phyloP scores from a whole-genome alignment of 1,140 invertebrate species.

The Drosophila lini region DNA sequence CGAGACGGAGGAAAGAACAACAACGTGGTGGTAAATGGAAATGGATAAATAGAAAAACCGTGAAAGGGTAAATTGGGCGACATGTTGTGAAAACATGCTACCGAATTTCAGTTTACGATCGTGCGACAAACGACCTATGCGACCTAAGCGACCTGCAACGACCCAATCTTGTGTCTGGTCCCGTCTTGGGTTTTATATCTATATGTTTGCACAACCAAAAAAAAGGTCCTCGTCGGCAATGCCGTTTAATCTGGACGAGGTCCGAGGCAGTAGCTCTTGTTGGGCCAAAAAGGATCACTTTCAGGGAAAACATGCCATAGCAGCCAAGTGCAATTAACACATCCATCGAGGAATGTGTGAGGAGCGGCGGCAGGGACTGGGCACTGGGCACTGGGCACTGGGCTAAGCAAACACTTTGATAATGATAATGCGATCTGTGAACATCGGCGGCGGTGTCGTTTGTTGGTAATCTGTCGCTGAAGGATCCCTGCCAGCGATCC shows the following conservation, averaged over 20 bases:
- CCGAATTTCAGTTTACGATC: conserved; percentile 76
- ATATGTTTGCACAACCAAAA: conserved; percentile 24
- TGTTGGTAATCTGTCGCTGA: conserved; percentile 33
- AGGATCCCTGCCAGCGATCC: conserved; percentile 33
- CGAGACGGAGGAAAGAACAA: conserved; percentile 12
- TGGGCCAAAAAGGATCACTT: conserved; percentile 68
- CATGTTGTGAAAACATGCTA: conserved; percentile 82
- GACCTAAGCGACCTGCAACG: conserved; percentile 13
- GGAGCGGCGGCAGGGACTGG: conserved; percentile 5
- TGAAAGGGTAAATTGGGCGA: conserved; percentile 80
- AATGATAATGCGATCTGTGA: conserved; percentile 72
- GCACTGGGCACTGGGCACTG: conserved; percentile 11
- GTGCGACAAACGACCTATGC: conserved; percentile 55
- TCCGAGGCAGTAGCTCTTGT: background rate
- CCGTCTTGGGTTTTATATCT: background rate
- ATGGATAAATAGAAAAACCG: conserved; percentile 57
- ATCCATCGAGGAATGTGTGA: conserved; percentile 52
- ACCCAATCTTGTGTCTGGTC: conserved; percentile 27
- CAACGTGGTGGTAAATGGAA: conserved; percentile 31
- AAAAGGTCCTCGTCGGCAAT: conserved; percentile 47
- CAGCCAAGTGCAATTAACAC: conserved; percentile 79
- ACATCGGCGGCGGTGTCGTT: conserved; percentile 39
- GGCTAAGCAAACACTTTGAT: conserved; percentile 67
- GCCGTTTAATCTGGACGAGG: conserved; percentile 61
- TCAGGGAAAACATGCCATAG: conserved; percentile 70